Base-by-base conservation (phyloP, 2,113 vertebrate species). In the Neofelis nebulosa region DNA sequence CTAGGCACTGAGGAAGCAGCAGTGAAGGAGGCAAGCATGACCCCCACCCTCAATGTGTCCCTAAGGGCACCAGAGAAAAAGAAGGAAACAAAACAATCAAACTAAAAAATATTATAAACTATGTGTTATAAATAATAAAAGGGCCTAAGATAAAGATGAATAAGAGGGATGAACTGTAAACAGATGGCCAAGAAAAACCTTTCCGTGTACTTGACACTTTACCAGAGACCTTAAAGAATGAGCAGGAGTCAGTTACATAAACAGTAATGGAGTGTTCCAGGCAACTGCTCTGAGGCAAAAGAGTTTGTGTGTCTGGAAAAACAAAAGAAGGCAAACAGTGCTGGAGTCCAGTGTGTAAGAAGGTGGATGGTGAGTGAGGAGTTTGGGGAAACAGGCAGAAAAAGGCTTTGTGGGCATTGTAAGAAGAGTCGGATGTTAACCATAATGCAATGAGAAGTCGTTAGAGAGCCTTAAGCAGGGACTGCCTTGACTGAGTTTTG, bases 11-110 rank as follows among this genome's bases (percentile, higher is more conserved):
- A 55, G 23, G 36, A 63, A 33, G 69, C 2, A 9, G 25, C 7
- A 5, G 12, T 5, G 7, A 73, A 61, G 0, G 2, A 66, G 68
- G 19, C 21, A 25, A 8, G 13, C 48, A 7, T 2, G 3, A 16
- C 31, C 65, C 21, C 93, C 10, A 1, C 0, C 25, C 50, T 82
- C 63, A 10, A 31, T 3, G 5, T 27, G 13, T 33, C 36, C 23
- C 12, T 81, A 57, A 74, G 69, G 71, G 23, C 23, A 3, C 65
- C 71, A 95, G 38, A 82, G 31, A 41, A 5, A 38, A 4, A 68
- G 50, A 50, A 31, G 29, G 31, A 96, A 69, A 82, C 36, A 74
- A 73, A 92, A 45, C 74, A 79, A 2, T 25, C 36, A 83, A 79
- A 69, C 29, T 48, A 74, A 33, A 41, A n/a, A 48, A 12, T 21